Percentiles rank a stretch among this genome's conserved stretches.
Evolutionary conservation across 2,113 vertebrate genomes (phyloP).

Genomic region (Spheniscus mendiculus): DNA sequence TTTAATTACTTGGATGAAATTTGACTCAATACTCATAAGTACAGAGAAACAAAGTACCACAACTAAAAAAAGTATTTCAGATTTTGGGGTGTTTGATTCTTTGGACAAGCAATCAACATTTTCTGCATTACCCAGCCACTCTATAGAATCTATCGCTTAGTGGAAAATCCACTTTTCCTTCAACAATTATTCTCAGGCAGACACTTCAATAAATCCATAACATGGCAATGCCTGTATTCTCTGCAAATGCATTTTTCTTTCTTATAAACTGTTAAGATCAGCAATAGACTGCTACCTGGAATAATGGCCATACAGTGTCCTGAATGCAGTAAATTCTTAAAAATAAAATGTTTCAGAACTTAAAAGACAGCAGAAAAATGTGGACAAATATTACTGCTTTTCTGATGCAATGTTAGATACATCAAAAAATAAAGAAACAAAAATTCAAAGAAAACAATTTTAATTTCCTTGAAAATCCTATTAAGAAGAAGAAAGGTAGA

Average conservation of each 20-base stretch:
- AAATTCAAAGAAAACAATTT: not conserved
- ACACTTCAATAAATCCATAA: not conserved
- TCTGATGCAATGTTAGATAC: not conserved
- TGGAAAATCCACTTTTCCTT: not conserved
- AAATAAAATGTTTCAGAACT: not conserved
- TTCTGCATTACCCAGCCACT: not conserved
- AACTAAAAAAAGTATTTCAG: not conserved
- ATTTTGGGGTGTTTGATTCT: not conserved
- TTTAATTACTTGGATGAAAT: not conserved
- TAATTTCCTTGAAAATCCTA: not conserved
- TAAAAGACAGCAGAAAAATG: not conserved
- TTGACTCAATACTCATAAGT: not conserved
- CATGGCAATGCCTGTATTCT: not conserved
- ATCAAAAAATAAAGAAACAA: not conserved
- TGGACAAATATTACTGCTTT: not conserved
- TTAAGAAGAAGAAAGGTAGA: not conserved
- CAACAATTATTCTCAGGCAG: not conserved
- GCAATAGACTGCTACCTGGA: not conserved
- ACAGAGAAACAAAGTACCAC: not conserved
- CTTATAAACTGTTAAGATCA: not conserved
- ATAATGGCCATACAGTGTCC: not conserved
- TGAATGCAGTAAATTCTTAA: not conserved
- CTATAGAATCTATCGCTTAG: not conserved
- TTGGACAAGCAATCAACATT: not conserved
- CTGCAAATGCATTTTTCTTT: not conserved